These are phyloP conservation scores for Bombus pascuorum DNA, from an alignment of 1,140 invertebrate genomes.

Conservation along the genomic window DNA sequence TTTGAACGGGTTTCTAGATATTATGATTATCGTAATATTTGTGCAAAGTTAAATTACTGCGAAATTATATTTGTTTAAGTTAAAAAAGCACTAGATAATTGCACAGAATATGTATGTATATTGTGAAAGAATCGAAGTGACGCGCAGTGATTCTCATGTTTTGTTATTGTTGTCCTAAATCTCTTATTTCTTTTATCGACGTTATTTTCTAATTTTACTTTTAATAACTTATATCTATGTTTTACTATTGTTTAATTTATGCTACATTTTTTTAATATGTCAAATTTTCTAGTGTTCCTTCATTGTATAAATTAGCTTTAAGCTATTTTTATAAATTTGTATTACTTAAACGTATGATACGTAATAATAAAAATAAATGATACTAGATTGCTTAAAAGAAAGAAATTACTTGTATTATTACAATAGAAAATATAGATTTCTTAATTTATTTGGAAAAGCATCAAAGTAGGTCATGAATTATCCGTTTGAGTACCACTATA, in stretches of 20 bases:
- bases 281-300: not conserved
- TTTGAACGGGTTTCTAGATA: not conserved
- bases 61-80: not conserved
- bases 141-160: slow-evolving; percentile 32
- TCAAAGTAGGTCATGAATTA: slow-evolving; percentile 25
- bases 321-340: not conserved
- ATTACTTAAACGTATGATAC: no score
- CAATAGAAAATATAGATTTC: not conserved
- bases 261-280: not conserved
- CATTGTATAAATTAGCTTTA: not conserved
- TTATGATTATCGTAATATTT: not conserved
- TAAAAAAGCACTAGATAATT: not conserved
- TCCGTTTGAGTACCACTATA: slow-evolving; percentile 32
- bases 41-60: not conserved
- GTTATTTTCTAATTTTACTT: not conserved
- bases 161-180: slow-evolving; percentile 18
- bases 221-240: not conserved
- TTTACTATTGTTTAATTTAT: not conserved
- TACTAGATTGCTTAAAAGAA: not conserved
- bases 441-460: not conserved
- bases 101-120: not conserved
- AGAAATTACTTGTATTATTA: not conserved
- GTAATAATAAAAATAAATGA: not conserved
- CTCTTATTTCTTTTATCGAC: not conserved
- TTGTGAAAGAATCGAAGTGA: slow-evolving; percentile 20